Conservation (phyloP, 2,888 invertebrate genomes). For the Lepetodrilus schrolli region DNA sequence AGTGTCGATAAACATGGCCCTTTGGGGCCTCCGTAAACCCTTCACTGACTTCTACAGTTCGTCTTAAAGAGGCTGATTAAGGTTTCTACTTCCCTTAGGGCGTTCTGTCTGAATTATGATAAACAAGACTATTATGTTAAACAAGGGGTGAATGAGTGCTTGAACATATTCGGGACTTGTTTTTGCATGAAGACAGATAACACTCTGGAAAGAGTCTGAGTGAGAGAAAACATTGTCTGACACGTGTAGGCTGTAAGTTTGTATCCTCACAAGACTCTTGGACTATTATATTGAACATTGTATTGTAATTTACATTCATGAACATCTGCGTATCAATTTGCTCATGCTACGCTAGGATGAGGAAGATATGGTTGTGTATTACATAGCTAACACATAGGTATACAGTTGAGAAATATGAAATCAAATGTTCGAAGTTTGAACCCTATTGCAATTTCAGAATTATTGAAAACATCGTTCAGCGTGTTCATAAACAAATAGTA, state of each 20-base stretch:
- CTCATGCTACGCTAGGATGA: too few relatives aligned
- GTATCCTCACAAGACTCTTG: background rate
- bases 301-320: too few relatives aligned
- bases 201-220: background rate
- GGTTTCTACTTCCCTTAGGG: background rate
- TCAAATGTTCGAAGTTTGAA: too few relatives aligned
- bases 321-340: too few relatives aligned
- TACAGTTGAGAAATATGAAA: too few relatives aligned
- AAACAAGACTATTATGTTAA: constrained; percentile 20
- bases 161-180: background rate
- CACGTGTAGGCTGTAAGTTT: background rate
- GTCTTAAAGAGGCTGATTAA: constrained; percentile 7
- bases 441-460: too few relatives aligned
- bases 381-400: too few relatives aligned
- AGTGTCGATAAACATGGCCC: background rate
- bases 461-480: too few relatives aligned
- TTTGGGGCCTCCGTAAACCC: background rate
- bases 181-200: background rate
- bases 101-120: constrained; percentile 1
- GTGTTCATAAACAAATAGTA: too few relatives aligned
- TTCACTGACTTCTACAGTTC: background rate
- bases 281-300: too few relatives aligned
- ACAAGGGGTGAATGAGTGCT: constrained; percentile 23
- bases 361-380: too few relatives aligned
- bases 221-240: background rate